Base-by-base conservation (phyloP, 1,140 invertebrate genomes). In the Drosophila bifasciata region DNA sequence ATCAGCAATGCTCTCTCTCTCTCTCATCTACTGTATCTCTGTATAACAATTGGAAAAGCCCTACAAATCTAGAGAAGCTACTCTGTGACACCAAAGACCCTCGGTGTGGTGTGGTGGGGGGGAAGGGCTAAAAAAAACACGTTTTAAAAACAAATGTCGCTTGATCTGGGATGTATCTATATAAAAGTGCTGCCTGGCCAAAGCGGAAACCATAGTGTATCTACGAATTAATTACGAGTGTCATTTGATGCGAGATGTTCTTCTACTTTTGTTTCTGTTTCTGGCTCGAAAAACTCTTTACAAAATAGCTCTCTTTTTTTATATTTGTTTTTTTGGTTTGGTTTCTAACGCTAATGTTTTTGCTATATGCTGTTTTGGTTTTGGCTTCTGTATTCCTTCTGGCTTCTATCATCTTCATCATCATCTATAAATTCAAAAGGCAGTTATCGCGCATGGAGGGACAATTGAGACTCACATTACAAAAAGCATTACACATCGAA, bases 391-490 rank as follows among this genome's bases (percentile, higher is more conserved):
- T n/a, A n/a, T n/a, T n/a, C n/a, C n/a, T 58, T 25, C 56, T 74
- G 57, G 58, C 53, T 67, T 73, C 62, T 64, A 49, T 52, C n/a
- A n/a, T 39, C 13, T 39, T 52, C 19, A n/a, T n/a, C n/a, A n/a
- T 21, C 68, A 45, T 75, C 79, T 79, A 79, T 58, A 69, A 69
- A 75, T 80, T 78, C 66, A 83, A 81, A 84, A 86, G 81, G 81
- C 81, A 86, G 81, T 86, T 88, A 71, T 73, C 55, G 80, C 79
- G 83, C 83, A 88, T 86, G 81, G 81, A 86, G 81, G 81, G 81
- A 86, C 74, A 86, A 70, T 78, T 76, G 79, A 83, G 80, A 79
- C 85, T 84, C 79, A 56, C 49, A 58, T 70, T 70, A 83, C 66
- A 60, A 85, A 60, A 85, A 85, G 71, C 71, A 63, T 28, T 52